Conservation (phyloP, 1,140 invertebrate genomes). For the Palaemon carinicauda region DNA sequence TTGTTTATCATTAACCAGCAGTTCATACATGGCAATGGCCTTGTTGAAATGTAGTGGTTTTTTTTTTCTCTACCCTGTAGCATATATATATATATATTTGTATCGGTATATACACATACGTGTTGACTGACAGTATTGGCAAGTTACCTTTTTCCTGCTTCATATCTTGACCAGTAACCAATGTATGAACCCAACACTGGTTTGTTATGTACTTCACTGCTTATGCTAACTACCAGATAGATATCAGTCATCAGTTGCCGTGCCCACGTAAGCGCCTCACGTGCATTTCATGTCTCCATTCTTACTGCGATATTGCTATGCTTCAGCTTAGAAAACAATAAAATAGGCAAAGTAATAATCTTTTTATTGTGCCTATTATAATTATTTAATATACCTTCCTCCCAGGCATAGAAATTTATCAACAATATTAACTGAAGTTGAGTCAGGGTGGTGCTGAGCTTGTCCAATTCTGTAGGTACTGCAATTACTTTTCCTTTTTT, state of each 20-base stretch:
- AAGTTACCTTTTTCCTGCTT: slow-evolving; percentile 1
- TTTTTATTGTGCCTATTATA: too few species aligned
- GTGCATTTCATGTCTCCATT: slow-evolving; percentile 32
- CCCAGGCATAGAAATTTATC: slow-evolving; percentile 16
- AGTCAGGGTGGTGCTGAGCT: slow-evolving; percentile 51
- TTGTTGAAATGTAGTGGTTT: too few species aligned
- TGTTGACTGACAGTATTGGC: background rate
- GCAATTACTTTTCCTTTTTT: slow-evolving; percentile 3
- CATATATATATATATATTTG: background rate
- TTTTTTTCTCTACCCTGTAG: background rate
- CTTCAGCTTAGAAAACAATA: slow-evolving; percentile 36
- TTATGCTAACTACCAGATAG: slow-evolving; percentile 29
- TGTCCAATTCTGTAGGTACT: slow-evolving; percentile 17
- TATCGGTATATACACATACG: background rate
- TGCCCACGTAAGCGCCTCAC: slow-evolving; percentile 33
- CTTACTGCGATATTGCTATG: slow-evolving; percentile 14
- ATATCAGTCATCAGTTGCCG: background rate
- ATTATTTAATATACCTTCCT: background rate
- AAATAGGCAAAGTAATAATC: slow-evolving; percentile 6
- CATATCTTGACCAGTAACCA: slow-evolving; percentile 3
- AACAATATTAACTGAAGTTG: background rate
- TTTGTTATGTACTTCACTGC: slow-evolving; percentile 25
- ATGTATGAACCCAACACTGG: background rate
- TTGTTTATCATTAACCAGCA: too few species aligned
- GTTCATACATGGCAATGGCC: too few species aligned